Evolutionary conservation across 2,797 vertebrate species (phyloP).

Genomic region (Coccyzus lansbergi): DNA sequence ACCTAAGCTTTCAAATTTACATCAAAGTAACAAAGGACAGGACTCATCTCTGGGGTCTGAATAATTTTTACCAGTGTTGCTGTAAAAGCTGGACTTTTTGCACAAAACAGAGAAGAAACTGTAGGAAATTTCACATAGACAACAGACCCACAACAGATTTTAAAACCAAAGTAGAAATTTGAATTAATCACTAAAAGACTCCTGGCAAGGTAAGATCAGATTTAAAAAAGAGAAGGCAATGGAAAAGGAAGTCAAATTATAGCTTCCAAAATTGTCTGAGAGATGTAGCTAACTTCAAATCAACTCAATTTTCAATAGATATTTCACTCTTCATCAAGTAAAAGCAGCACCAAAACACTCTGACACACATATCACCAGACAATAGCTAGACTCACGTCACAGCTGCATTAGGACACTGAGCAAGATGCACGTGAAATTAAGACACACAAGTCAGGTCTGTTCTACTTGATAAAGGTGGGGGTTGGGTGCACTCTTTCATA

Average conservation of each 20-base stretch:
- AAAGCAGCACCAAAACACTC: background rate
- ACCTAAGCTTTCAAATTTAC: background rate
- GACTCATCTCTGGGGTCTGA: background rate
- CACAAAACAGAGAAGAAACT: background rate
- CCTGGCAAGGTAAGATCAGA: background rate
- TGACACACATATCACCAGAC: fast-evolving
- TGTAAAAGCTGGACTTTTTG: background rate
- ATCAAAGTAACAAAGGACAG: background rate
- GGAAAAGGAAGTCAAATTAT: background rate
- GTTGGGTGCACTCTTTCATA: background rate
- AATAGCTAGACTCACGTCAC: background rate
- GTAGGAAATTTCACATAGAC: background rate
- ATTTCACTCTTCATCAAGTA: background rate
- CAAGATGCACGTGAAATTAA: background rate
- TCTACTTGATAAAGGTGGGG: background rate
- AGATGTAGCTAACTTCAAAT: background rate
- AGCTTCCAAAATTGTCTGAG: background rate
- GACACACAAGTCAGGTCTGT: background rate
- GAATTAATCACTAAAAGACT: background rate
- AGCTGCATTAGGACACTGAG: background rate
- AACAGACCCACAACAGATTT: background rate
- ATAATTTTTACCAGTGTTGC: background rate
- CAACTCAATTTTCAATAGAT: background rate
- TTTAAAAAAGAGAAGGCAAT: background rate
- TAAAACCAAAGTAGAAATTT: background rate